Evolutionary conservation across 2,797 vertebrate genomes (phyloP).

Genomic region (Gymnoscopelus braueri): DNA sequence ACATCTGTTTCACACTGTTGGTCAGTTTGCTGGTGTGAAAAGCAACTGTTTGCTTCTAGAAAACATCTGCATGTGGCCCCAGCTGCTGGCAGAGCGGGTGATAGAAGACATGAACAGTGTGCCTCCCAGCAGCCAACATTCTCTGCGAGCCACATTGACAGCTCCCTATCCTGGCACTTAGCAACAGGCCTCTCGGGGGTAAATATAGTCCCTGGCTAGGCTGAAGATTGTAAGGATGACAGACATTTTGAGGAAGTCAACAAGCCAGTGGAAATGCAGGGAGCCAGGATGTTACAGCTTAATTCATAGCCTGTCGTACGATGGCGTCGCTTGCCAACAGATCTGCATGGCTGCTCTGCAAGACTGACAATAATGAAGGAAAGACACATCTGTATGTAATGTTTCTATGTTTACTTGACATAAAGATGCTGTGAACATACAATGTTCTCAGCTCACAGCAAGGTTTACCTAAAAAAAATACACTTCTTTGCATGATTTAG

Average conservation of each 20-base stretch:
- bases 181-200: constrained; percentile 12
- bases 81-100: constrained; percentile 15
- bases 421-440: no score
- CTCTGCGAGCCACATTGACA: constrained; percentile 24
- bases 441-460: not conserved
- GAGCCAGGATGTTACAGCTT: no score
- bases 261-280: no score
- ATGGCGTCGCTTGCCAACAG: no score
- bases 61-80: constrained; percentile 47
- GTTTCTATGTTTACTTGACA: no score
- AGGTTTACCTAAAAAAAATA: no score
- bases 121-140: constrained; percentile 24
- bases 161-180: constrained; percentile 27
- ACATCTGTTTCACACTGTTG: constrained; percentile 62
- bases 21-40: constrained; percentile 51
- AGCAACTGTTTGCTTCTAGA: constrained; percentile 63
- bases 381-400: no score
- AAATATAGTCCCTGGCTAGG: constrained; percentile 22
- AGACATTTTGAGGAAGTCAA: not conserved
- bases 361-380: no score
- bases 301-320: no score
- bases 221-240: constrained; percentile 1
- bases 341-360: no score
- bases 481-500: no score
- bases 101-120: constrained; percentile 1